Conservation (phyloP, 2,797 vertebrate genomes). For the Choloepus didactylus region DNA sequence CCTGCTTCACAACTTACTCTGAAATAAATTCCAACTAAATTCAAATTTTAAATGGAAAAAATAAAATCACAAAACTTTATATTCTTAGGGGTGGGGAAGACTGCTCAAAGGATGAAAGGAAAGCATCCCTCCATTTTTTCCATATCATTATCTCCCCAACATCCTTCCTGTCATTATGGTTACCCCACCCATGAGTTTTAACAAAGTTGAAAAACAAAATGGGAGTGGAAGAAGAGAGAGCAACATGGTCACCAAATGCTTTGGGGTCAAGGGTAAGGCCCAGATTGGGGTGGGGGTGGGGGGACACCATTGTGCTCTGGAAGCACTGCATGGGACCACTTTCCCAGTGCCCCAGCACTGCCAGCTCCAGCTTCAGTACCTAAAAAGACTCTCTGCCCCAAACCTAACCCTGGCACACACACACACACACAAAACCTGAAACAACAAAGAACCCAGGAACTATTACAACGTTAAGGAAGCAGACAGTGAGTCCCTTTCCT, state of each 20-base stretch:
- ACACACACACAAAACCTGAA: too few relatives aligned
- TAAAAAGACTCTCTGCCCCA: neutral
- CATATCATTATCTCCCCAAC: neutral
- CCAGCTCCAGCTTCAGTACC: neutral
- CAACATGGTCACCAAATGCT: neutral
- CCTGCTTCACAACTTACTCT: neutral
- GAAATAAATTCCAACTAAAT: neutral
- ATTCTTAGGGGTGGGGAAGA: neutral
- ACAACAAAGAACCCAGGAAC: neutral
- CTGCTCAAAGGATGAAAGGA: constrained; percentile 3
- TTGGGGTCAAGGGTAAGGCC: neutral
- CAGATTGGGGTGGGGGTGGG: neutral
- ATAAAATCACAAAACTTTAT: neutral
- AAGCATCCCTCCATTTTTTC: constrained; percentile 2
- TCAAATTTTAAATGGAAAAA: neutral
- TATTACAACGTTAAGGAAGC: neutral
- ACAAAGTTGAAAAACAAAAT: constrained; percentile 51
- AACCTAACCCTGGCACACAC: neutral
- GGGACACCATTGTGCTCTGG: neutral
- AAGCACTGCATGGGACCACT: neutral
- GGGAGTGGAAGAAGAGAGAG: neutral
- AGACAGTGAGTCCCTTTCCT: neutral
- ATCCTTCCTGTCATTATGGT: neutral
- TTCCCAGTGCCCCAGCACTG: neutral
- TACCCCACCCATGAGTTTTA: neutral